Evolutionary conservation across 2,113 vertebrate genomes (phyloP), one percentile per base, ranked within the genome.

Genomic region (Noctilio leporinus): DNA sequence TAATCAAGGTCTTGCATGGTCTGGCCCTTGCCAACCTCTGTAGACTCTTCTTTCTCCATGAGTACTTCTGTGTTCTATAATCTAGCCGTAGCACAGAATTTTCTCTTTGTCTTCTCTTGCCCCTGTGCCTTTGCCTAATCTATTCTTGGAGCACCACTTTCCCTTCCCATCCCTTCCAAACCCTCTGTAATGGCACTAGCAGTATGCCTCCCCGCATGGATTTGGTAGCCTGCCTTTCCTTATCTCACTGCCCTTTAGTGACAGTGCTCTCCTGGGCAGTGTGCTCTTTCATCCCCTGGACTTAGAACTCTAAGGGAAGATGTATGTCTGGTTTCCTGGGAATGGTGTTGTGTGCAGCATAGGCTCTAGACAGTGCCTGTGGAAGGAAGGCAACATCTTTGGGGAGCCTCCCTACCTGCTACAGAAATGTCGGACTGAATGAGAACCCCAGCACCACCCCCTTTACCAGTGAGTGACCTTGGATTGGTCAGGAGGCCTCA

Each of bases 141-240:
- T 0, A 0, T 40, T 73, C 57, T 65, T 20, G 24, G 49, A 73
- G 11, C 4, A 0, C 33, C 2, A 1, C 28, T 47, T 38, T 26
- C 33, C n/a, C 19, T 64, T 8, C n/a, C 57, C 24, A 8, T 38
- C 33, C 28, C 38, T 88, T 9, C 40, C 26, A 19, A 33, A 19
- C 11, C 3, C 38, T 57, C 17, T 0, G 0, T 33, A 10, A 5
- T 47, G 7, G 11, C 14, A 1, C 64, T 49, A 0, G 53, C 64
- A 4, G 0, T 4, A 8, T 26, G 53, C n/a, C 26, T 53, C 17
- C 19, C 26, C 85, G 4, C 62, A 12, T 64, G 47, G 67, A 10
- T n/a, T 53, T 57, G 10, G 5, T 65, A 33, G 22, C 49, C 89
- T 0, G 4, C 47, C 51, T 14, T 59, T 33, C 62, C 45, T 55